Conservation (phyloP, 2,113 vertebrate genomes). For the Scartelaos histophorus region DNA sequence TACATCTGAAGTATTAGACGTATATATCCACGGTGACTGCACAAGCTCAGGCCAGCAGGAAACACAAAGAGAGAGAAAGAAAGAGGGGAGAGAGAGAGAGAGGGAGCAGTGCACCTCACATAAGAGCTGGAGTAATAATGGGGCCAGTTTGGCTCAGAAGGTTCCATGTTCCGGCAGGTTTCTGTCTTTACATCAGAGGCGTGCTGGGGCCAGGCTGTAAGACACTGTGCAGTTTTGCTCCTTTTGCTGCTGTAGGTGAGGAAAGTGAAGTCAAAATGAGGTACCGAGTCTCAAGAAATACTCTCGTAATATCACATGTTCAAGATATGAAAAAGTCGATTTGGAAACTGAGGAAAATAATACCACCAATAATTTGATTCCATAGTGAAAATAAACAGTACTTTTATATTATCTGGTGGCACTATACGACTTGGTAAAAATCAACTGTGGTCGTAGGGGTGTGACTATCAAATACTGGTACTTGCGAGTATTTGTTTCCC, state of each 20-base stretch:
- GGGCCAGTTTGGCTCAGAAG: background rate
- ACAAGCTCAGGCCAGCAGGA: background rate
- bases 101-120: background rate
- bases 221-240: background rate
- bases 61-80: background rate
- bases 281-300: no score
- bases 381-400: no score
- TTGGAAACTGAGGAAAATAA: no score
- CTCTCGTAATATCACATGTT: no score
- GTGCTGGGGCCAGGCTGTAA: background rate
- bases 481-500: no score
- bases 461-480: no score
- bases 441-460: no score
- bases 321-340: no score
- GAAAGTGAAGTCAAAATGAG: background rate
- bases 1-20: constrained; percentile 14
- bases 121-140: background rate
- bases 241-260: background rate
- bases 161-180: background rate
- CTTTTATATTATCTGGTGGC: no score
- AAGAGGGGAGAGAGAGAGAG: background rate
- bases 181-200: background rate
- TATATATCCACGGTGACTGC: background rate
- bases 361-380: no score
- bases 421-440: no score